These are phyloP conservation scores for Alethe diademata DNA, from an alignment of 2,113 vertebrate species.

Conservation along the genomic window DNA sequence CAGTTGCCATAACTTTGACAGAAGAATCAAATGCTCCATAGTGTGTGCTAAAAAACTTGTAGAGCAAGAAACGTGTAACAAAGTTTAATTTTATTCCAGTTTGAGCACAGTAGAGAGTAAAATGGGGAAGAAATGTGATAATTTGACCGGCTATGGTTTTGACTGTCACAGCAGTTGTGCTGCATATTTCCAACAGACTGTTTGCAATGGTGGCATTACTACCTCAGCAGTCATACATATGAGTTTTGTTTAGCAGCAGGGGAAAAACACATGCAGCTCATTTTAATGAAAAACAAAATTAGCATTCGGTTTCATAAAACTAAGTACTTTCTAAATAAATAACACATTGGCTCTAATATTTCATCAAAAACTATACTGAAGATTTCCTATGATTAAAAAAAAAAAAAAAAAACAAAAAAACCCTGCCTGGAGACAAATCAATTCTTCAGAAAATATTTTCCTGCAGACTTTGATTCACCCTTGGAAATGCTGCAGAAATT, in stretches of 20 bases:
- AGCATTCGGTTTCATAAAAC: background rate
- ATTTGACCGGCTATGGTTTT: background rate
- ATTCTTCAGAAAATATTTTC: background rate
- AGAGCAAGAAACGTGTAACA: background rate
- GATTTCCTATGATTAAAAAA: background rate
- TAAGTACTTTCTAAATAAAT: background rate
- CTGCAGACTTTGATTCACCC: background rate
- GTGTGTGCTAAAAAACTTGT: background rate
- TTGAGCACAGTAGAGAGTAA: background rate
- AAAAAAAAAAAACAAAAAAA: background rate
- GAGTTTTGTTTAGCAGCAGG: background rate
- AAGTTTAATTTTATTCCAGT: conserved; percentile 10
- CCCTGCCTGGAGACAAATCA: background rate
- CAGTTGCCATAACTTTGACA: background rate
- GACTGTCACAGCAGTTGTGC: background rate
- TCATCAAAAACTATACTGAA: background rate
- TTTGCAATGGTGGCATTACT: background rate
- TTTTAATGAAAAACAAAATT: conserved; percentile 19
- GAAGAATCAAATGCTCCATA: background rate
- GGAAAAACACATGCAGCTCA: background rate
- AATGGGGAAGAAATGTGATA: background rate
- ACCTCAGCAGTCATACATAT: background rate
- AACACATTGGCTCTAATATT: background rate
- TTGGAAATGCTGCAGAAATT: background rate
- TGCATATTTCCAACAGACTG: background rate